Base-by-base conservation (phyloP, 1,140 invertebrate species). In the Parasteatoda tepidariorum region DNA sequence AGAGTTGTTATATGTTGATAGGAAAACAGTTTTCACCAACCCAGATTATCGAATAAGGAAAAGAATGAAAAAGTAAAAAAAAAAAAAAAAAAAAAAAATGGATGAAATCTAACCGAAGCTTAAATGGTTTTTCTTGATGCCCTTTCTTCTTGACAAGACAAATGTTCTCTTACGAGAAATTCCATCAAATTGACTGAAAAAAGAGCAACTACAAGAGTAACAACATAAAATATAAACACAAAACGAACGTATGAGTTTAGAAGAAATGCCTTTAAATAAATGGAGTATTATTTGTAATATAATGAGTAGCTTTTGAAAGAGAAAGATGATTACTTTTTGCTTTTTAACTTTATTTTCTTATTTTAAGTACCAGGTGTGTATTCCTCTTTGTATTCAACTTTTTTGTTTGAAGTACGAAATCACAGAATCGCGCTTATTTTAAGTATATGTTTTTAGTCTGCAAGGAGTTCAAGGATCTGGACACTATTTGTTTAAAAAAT, bases 101-200 rank as follows among this genome's bases (percentile, higher is more conserved):
- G 74, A 76, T 76, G 74, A 76, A 76, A 76, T 28, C 62, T 57
- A 76, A 76, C 59, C 76, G 31, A 79, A 79, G 61, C 76, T 68
- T 68, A 79, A 79, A 79, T 79, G 76, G 64, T 79, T 79, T 79
- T 79, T 61, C 61, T 76, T 76, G 61, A 76, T 76, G 74, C 74
- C 61, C 62, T 79, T 79, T 79, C 61, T 79, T 79, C 68, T 79
- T 79, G 76, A 79, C 76, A 79, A 79, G 76, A 79, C 76, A 68
- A 79, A 79, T 79, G 76, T 68, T 68, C 76, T 30, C 54, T 41
- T 18, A 22, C 18, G 59, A 33, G 34, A 68, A 76, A 76, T 76
- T 76, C 74, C 74, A 76, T 76, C 74, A 76, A 64, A 79, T 68
- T 68, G 76, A 68, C 76, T 79, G 76, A 48, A 79, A 79, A 79